phyloP scores from a whole-genome alignment of 2,113 vertebrate species.

The Pituophis catenifer region DNA sequence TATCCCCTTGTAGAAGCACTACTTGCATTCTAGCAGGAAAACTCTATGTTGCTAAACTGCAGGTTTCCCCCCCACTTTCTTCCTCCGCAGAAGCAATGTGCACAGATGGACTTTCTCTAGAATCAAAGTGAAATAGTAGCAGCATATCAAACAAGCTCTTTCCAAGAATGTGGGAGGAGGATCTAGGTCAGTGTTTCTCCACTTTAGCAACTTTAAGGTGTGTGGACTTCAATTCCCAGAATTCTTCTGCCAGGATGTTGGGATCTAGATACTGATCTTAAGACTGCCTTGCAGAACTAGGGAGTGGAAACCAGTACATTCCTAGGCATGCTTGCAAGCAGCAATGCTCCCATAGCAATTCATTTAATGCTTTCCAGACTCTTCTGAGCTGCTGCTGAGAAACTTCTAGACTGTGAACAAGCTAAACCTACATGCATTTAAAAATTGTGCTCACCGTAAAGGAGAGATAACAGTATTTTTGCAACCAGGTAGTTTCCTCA shows the following conservation, averaged over 20 bases:
- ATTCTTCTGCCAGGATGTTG: background rate
- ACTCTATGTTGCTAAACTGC: background rate
- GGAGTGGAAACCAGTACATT: background rate
- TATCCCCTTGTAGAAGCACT: background rate
- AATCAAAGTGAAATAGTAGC: background rate
- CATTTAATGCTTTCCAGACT: background rate
- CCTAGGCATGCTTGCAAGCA: background rate
- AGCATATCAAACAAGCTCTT: background rate
- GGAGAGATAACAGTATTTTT: background rate
- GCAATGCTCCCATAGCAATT: background rate
- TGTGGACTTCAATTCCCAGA: background rate
- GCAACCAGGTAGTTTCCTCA: background rate
- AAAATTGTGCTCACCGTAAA: background rate
- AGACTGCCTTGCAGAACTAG: background rate
- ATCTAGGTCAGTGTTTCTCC: background rate
- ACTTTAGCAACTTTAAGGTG: background rate
- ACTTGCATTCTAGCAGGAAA: background rate
- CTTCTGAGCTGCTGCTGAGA: background rate
- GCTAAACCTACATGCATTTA: background rate
- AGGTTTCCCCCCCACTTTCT: background rate
- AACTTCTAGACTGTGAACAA: background rate
- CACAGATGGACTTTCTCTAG: background rate
- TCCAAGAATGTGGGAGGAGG: background rate
- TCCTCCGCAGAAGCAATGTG: background rate
- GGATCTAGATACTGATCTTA: background rate